Evolutionary conservation across 2,797 vertebrate genomes (phyloP).

Genomic region (Alauda arvensis): DNA sequence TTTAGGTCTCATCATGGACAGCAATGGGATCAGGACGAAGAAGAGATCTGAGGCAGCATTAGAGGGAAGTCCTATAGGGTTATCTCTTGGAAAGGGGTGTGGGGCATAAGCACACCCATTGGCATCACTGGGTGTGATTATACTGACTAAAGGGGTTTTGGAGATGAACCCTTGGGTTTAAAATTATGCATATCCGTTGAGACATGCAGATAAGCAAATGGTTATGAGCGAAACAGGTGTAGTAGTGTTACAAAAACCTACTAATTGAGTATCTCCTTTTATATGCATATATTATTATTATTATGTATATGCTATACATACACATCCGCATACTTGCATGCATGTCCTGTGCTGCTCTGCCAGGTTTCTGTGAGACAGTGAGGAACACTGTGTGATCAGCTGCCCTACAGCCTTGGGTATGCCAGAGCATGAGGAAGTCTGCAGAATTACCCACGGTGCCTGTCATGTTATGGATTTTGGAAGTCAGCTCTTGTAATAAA

Average conservation of each 20-base stretch:
- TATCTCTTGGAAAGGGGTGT: background rate
- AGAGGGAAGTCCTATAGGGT: background rate
- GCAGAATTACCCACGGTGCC: background rate
- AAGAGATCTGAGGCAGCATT: background rate
- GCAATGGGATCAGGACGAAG: background rate
- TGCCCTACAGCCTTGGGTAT: background rate
- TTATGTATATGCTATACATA: background rate
- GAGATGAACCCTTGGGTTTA: background rate
- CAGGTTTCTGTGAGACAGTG: background rate
- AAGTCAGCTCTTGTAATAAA: background rate
- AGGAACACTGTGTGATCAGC: accelerated
- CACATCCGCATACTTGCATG: accelerated
- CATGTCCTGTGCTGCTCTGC: background rate
- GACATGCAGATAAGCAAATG: background rate
- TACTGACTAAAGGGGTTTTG: background rate
- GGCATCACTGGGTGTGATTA: background rate
- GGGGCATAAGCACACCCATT: background rate
- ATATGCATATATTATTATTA: no score
- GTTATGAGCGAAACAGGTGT: background rate
- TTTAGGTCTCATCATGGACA: background rate
- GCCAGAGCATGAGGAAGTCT: background rate
- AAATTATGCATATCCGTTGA: background rate
- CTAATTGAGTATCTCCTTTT: background rate
- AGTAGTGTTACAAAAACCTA: background rate
- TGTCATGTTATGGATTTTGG: background rate